Conservation (phyloP, 1,140 invertebrate species). For the Lordiphosa collinella region DNA sequence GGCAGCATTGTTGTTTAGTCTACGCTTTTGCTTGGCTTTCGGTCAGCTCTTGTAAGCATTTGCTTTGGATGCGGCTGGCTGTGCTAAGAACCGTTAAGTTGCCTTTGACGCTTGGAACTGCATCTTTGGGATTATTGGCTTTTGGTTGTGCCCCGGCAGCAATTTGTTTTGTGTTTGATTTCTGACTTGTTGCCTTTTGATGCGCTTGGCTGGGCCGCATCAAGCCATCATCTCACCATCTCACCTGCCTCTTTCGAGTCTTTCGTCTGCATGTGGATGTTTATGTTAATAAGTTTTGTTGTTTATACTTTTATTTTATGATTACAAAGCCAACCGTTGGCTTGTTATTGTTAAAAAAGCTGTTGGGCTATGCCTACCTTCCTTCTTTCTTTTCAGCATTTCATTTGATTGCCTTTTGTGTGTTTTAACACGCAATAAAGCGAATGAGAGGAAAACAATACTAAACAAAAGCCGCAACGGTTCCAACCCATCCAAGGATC, state of each 20-base stretch:
- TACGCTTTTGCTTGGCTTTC: background rate
- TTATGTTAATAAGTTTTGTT: conserved; percentile 72
- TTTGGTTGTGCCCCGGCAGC: conserved; percentile 26
- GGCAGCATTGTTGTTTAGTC: conserved; percentile 26
- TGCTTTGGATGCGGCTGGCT: background rate
- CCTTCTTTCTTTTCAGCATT: conserved; percentile 54
- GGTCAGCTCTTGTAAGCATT: background rate
- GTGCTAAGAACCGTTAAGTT: conserved; percentile 51
- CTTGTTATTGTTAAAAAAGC: conserved; percentile 27
- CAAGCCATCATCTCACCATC: conserved; percentile 19
- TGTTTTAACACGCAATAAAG: conserved; percentile 41
- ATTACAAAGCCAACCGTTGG: conserved; percentile 24
- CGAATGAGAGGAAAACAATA: conserved; percentile 10
- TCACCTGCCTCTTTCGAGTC: conserved; percentile 4
- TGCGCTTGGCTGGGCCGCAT: conserved; percentile 17
- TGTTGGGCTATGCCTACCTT: conserved; percentile 24
- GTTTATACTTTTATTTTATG: conserved; percentile 53
- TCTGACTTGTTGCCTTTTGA: conserved; percentile 21
- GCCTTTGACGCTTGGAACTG: conserved; percentile 34
- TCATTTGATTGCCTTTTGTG: conserved; percentile 40
- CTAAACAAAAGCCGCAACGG: conserved; percentile 15
- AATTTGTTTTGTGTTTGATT: conserved; percentile 31
- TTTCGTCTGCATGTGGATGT: conserved; percentile 56
- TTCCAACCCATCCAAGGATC: conserved; percentile 30
- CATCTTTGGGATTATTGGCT: conserved; percentile 33